Conservation (phyloP, 2,797 vertebrate genomes). For the Rhodeus uyekii region DNA sequence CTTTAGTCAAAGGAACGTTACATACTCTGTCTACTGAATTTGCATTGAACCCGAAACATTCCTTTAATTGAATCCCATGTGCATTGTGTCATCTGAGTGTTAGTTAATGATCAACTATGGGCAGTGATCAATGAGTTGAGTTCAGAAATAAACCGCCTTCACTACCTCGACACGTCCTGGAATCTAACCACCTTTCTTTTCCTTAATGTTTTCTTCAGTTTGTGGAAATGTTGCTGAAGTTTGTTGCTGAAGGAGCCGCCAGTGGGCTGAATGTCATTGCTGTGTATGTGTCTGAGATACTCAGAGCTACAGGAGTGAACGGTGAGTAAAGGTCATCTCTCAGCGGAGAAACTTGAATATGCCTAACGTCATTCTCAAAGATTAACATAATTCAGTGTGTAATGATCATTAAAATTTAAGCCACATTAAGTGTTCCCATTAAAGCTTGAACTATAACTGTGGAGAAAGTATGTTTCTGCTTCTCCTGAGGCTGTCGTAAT, state of each 20-base stretch:
- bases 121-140: background rate
- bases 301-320: slow-evolving; percentile 75
- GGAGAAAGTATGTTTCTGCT: background rate
- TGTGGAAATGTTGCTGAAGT: slow-evolving; percentile 71
- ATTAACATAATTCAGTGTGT: background rate
- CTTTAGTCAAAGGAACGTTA: background rate
- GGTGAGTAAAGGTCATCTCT: slow-evolving; percentile 66
- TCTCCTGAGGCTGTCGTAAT: background rate
- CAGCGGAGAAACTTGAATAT: background rate
- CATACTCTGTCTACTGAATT: too few relatives aligned
- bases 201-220: slow-evolving; percentile 63
- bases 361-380: background rate
- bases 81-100: slow-evolving; percentile 5
- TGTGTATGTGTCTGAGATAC: slow-evolving; percentile 78
- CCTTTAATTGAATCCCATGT: slow-evolving; percentile 9
- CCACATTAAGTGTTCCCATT: background rate
- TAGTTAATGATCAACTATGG: slow-evolving; percentile 51
- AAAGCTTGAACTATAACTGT: background rate
- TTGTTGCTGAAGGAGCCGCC: slow-evolving; percentile 79
- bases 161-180: background rate
- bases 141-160: slow-evolving; percentile 10
- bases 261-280: slow-evolving; percentile 82
- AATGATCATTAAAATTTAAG: background rate
- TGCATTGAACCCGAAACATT: background rate
- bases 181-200: slow-evolving; percentile 5